phyloP scores from a whole-genome alignment of 2,888 invertebrate genomes.

The Eugnorisma glareosa region DNA sequence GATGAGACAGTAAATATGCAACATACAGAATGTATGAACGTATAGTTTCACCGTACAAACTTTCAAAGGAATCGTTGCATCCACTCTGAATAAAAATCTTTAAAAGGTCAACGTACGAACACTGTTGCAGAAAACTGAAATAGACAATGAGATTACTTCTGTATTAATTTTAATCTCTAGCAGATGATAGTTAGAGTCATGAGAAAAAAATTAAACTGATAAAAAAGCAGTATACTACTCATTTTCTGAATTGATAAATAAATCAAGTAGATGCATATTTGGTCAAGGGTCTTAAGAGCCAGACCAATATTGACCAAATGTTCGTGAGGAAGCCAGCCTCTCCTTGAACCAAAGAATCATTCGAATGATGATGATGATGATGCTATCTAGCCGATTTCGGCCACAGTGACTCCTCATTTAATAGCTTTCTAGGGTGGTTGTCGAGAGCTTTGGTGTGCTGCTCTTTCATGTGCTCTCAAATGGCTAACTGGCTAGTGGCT shows the following conservation, averaged over 20 bases:
- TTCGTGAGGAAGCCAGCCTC: background rate
- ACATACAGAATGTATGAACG: too few relatives aligned
- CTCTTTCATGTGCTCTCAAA: too few relatives aligned
- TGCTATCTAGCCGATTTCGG: too few relatives aligned
- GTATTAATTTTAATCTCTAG: background rate
- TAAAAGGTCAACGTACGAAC: conserved; percentile 14
- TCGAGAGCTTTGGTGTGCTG: too few relatives aligned
- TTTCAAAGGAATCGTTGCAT: background rate
- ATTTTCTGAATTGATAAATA: background rate
- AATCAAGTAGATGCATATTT: background rate
- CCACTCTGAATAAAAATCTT: background rate
- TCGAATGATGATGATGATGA: too few relatives aligned
- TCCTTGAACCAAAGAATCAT: background rate
- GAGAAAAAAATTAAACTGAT: too few relatives aligned
- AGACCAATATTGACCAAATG: background rate
- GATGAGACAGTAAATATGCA: background rate
- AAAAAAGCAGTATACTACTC: background rate
- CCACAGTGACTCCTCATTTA: too few relatives aligned
- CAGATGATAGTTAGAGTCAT: background rate
- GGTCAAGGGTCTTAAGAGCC: background rate
- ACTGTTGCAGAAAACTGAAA: background rate
- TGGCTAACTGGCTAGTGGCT: too few relatives aligned
- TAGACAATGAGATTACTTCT: background rate
- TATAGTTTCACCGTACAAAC: background rate
- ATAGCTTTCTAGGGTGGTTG: too few relatives aligned